These are phyloP conservation scores for Pyrrhia umbra DNA, from an alignment of 2,888 invertebrate genomes.

Conservation along the genomic window DNA sequence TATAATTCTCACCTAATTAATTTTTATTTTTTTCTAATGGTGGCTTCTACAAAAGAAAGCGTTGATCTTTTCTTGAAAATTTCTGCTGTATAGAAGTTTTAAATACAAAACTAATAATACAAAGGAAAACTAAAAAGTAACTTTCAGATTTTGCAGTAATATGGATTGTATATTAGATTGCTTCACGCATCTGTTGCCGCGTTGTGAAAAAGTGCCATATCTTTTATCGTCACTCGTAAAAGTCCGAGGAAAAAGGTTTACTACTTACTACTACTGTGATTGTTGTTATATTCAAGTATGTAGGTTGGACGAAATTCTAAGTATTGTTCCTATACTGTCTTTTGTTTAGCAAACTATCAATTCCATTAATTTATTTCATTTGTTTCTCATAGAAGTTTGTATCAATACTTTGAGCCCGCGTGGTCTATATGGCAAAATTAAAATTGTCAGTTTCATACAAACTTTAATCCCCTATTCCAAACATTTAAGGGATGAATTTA, in stretches of 20 bases:
- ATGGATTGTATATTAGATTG: slow-evolving; percentile 45
- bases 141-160: slow-evolving; percentile 19
- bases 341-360: background rate
- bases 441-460: no score
- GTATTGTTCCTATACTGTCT: slow-evolving; percentile 13
- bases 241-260: slow-evolving; percentile 44
- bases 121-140: background rate
- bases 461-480: no score
- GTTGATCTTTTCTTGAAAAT: no score
- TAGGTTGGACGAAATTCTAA: slow-evolving; percentile 6
- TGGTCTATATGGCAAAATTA: no score
- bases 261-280: slow-evolving; percentile 43
- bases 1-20: no score
- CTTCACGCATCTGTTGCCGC: slow-evolving; percentile 56
- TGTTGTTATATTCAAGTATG: slow-evolving; percentile 34
- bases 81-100: background rate
- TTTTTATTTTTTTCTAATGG: no score
- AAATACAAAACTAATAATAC: background rate
- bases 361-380: background rate
- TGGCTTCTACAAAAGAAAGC: no score
- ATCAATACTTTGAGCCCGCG: no score
- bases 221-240: slow-evolving; percentile 59
- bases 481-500: no score
- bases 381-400: background rate
- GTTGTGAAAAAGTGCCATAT: slow-evolving; percentile 54